Evolutionary conservation across 2,888 invertebrate species (phyloP), one percentile per base, ranked within the genome.

Genomic region (Meta bourneti): DNA sequence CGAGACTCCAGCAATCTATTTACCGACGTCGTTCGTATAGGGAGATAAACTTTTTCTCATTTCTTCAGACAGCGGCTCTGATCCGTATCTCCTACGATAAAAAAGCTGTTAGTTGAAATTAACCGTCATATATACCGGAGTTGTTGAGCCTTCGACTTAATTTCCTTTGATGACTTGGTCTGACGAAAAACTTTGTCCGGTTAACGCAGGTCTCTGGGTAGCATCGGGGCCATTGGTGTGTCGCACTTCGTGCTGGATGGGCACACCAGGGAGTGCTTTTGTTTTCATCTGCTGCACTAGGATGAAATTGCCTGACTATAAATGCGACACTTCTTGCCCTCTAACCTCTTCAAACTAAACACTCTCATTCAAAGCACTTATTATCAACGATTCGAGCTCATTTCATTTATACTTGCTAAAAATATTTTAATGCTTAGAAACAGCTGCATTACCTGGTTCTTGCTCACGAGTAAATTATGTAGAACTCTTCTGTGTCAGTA

Each of bases 61-160:
- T 90, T 84, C 83, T 90, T 54, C 72, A 34, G 77, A 79, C 79
- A 88, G 72, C 49, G 19, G 77, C 16, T 54, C 69, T 49, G 86
- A 87, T 87, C 79, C 85, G 87, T 75, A 82, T 80, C 82, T 69
- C 19, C 52, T 84, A 20, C 89, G 77, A 90, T 90, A 90, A 90
- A 90, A 90, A 71, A 52, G 89, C 79, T 77, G 89, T 90, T 84
- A 90, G 83, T 84, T 90, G 84, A 90, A 90, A 90, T 90, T 83
- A 90, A 90, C 78, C 84, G 71, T 90, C 89, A 78, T 90, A 90
- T 83, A 84, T 84, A 54, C 79, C 51, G 69, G 77, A 71, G 78
- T 84, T 82, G 78, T 90, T 52, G 79, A 69, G 74, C 77, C 72
- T 77, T 51, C 78, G 79, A 90, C 74, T 90, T 90, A 90, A 90